Percentiles rank a stretch among this genome's conserved stretches.
Conservation (phyloP, 30 jellyfish, hydroid and myxozoan species). For the Hydractinia symbiolongicarpus region DNA sequence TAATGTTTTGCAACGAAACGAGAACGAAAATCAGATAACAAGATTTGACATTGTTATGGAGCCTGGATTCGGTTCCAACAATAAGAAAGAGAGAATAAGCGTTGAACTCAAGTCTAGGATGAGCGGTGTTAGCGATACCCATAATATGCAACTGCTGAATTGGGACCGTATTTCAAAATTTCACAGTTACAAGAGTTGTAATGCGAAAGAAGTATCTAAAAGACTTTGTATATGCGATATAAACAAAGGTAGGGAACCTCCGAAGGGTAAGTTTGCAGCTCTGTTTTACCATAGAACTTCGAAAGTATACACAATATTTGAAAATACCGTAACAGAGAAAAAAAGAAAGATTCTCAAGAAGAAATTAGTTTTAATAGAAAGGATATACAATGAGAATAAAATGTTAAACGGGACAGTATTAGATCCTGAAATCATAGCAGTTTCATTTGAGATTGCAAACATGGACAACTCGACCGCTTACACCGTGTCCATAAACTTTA, state of each 20-base stretch:
- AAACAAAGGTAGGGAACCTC: neutral
- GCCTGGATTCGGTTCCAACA: conserved; percentile 65
- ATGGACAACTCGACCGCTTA: neutral
- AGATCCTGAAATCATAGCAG: conserved; percentile 12
- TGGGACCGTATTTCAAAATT: conserved; percentile 71
- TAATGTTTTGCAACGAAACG: conserved; percentile 58
- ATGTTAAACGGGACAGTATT: neutral
- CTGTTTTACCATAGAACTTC: conserved; percentile 5
- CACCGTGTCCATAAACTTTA: neutral
- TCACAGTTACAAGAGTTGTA: conserved; percentile 67
- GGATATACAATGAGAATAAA: neutral
- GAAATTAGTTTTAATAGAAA: neutral
- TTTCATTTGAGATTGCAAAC: conserved; percentile 19
- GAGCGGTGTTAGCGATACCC: conserved; percentile 17
- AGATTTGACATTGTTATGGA: conserved; percentile 46
- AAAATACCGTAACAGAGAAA: neutral
- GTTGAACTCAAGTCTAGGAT: conserved; percentile 58
- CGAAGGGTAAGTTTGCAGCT: neutral
- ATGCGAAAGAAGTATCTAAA: conserved; percentile 44
- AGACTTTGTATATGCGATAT: conserved; percentile 78
- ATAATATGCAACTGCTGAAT: conserved; percentile 42
- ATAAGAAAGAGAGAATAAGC: conserved; percentile 47
- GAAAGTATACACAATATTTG: neutral
- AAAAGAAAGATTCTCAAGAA: neutral
- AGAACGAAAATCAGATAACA: conserved; percentile 44